Conservation (phyloP, 2,113 vertebrate genomes). For the Edolisoma coerulescens region DNA sequence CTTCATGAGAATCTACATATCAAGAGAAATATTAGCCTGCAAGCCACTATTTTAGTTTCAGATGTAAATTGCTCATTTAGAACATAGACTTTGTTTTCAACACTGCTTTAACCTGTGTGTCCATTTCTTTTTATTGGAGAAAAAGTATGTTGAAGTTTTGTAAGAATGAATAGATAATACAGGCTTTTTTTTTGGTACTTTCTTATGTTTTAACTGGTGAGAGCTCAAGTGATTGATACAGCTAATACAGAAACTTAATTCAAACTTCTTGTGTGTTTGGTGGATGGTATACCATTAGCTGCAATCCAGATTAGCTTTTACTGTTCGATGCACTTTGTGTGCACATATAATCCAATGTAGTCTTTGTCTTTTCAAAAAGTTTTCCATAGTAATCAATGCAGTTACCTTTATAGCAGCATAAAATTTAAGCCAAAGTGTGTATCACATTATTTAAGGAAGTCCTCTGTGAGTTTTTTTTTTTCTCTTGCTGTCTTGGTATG, state of each 20-base stretch:
- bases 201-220: not conserved
- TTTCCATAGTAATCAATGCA: not conserved
- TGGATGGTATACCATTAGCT: not conserved
- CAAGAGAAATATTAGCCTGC: not conserved
- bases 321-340: not conserved
- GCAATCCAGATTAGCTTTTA: not conserved
- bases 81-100: not conserved
- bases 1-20: not conserved
- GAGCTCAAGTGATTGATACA: not conserved
- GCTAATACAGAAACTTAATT: not conserved
- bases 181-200: not conserved
- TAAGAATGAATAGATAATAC: not conserved
- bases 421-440: not conserved
- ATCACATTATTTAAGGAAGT: not conserved
- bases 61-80: not conserved
- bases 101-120: not conserved
- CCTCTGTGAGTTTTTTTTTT: not conserved
- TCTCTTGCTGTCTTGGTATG: fast-evolving
- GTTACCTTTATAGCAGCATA: not conserved
- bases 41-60: not conserved
- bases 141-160: not conserved
- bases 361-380: not conserved
- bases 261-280: not conserved
- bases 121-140: not conserved
- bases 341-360: fast-evolving